Evolutionary conservation across 2,797 vertebrate species (phyloP), one percentile per base, ranked within the genome.

Genomic region (Caiman crocodilus): DNA sequence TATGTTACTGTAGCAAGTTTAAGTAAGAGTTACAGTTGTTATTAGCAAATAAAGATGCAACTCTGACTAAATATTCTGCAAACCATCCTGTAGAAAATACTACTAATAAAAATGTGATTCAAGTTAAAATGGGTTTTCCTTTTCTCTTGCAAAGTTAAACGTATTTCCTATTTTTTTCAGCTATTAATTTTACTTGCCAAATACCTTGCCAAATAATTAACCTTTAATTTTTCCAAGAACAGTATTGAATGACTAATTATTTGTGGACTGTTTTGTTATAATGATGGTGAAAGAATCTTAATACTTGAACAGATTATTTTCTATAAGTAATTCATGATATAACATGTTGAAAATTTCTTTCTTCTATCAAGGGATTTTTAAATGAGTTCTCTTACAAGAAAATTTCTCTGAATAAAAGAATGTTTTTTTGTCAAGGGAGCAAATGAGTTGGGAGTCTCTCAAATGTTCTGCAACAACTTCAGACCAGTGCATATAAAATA

Each of bases 251-350:
- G 76, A 55, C 67, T 85, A 14, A 13, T 86, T 79, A 86, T 59
- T 2, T 28, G 0, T 56, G 2, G 64, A 15, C 50, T 7, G 78
- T 84, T 69, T 88, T 57, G 1, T 0, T 60, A 16, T 32, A 87
- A 42, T 57, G 59, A 23, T 5, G 86, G n/a, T 11, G 79, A 5
- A 1, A 77, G 2, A 82, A 5, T 2, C 5, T 86, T 79, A 65
- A 15, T 2, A 65, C 12, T 90, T 90, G 57, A 76, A 26, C 50
- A 3, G 10, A 69, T 20, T 3, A 7, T 76, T 67, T 58, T 59
- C 74, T 80, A 10, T 25, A 35, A 79, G 25, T 1, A 32, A 4
- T 59, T n/a, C 0, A 4, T 2, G 4, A 63, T 30, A 20, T 3
- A 1, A 63, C 18, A 17, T 1, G 4, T 1, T 79, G 7, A 79